phyloP scores from a whole-genome alignment of 2,888 invertebrate species.

The Apantesis nais region DNA sequence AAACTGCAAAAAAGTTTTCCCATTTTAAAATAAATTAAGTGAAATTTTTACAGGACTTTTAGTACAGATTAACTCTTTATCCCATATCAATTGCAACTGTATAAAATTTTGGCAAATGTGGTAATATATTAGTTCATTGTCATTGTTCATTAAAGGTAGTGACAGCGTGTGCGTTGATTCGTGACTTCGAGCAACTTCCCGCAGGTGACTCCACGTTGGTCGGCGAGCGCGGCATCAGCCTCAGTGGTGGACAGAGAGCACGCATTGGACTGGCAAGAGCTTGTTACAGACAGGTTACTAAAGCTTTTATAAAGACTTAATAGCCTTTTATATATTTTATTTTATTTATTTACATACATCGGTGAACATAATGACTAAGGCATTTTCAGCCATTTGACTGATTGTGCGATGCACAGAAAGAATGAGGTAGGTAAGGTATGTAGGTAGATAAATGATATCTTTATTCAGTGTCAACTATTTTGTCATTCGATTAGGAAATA shows the following conservation, averaged over 20 bases:
- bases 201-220: constrained; percentile 90
- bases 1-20: neutral
- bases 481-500: too few relatives aligned
- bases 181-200: constrained; percentile 89
- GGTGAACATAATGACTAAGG: too few relatives aligned
- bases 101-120: neutral
- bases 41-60: neutral
- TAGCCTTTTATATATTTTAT: neutral
- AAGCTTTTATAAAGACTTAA: neutral
- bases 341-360: too few relatives aligned
- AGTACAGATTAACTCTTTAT: neutral
- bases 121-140: neutral
- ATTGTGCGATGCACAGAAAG: too few relatives aligned
- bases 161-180: constrained; percentile 87
- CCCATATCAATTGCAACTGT: neutral
- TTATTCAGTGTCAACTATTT: too few relatives aligned
- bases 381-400: too few relatives aligned
- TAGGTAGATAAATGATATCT: too few relatives aligned
- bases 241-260: constrained; percentile 93
- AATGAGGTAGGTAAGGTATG: too few relatives aligned
- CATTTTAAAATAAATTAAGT: neutral
- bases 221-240: constrained; percentile 91
- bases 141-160: constrained; percentile 69
- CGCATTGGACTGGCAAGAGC: constrained; percentile 91
- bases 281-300: constrained; percentile 90